A percentile compares a stretch with the other conserved stretches of the same genome.
These are phyloP conservation scores for Stenichneumon culpator DNA, from an alignment of 2,888 invertebrate genomes.

Conservation along the genomic window DNA sequence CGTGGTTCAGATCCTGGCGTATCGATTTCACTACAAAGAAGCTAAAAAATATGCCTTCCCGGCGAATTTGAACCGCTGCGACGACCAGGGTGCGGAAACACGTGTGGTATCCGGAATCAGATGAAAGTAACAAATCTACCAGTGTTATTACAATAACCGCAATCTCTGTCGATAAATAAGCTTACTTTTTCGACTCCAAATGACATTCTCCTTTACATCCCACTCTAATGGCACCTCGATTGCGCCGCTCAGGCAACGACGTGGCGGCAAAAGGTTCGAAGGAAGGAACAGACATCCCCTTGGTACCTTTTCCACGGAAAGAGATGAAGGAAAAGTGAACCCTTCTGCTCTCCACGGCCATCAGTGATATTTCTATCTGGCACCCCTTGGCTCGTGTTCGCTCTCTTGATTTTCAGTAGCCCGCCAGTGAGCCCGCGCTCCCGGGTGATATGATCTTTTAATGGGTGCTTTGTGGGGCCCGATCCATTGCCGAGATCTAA, in stretches of 20 bases:
- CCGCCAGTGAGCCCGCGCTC: slow-evolving; percentile 64
- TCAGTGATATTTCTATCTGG: slow-evolving; percentile 66
- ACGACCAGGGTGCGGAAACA: neutral
- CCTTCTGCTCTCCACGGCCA: slow-evolving; percentile 55
- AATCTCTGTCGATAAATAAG: neutral
- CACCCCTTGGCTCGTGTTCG: slow-evolving; percentile 49
- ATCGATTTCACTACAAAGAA: too few relatives aligned
- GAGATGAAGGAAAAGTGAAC: slow-evolving; percentile 53
- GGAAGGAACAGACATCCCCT: slow-evolving; percentile 51
- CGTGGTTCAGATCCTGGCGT: too few relatives aligned
- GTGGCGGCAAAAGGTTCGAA: slow-evolving; percentile 48
- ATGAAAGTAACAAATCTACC: neutral
- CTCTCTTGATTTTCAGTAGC: slow-evolving; percentile 70
- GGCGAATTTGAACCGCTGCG: neutral
- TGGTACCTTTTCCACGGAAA: slow-evolving; percentile 29
- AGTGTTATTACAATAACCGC: neutral
- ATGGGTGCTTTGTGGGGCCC: slow-evolving; percentile 84
- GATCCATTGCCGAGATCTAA: slow-evolving; percentile 84
- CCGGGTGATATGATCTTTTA: slow-evolving; percentile 85
- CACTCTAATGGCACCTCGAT: slow-evolving; percentile 59
- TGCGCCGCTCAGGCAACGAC: slow-evolving; percentile 41
- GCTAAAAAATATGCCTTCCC: neutral
- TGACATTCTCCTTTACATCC: slow-evolving; percentile 44
- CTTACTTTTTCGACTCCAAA: neutral
- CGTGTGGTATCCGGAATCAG: neutral